Base-by-base conservation (phyloP, 2,113 vertebrate species). In the Petrocephalus zakoni region DNA sequence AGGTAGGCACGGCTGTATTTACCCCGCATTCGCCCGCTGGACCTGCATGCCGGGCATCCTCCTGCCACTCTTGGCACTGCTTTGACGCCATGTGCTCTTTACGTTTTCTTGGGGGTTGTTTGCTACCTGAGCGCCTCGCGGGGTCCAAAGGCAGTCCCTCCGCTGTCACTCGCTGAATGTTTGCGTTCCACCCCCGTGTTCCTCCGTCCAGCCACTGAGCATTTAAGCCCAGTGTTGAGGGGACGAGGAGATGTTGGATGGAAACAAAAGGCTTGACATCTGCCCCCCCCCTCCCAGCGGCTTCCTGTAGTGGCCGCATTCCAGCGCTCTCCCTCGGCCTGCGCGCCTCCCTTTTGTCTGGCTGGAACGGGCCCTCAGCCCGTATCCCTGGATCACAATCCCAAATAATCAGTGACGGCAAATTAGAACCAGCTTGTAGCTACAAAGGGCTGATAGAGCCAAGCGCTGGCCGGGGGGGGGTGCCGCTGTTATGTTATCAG, bases 241-340 rank as follows among this genome's bases (percentile, higher is more conserved):
- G 17, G 25, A 56, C 46, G 55, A 82, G 85, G 86, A 84, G 81
- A 61, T 81, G 75, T 42, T 49, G 2, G 0, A 46, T 1, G 37
- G 34, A 72, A 93, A 94, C 92, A 92, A 93, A 93, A 92, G 91
- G 88, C 55, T 78, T 90, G 91, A 93, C 91, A 93, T 92, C 89
- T 94, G 90, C 2, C 37, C 85, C 34, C 9, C 21, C 29, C 56
- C 56, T 9, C 56, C 87, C 81, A 25, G 55, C 78, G 11, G 17
- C 19, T 81, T 86, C 64, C 89, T 87, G 89, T 87, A 90, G 90
- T 89, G 88, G 91, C 85, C 90, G 86, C 93, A 94, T 94, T 94
- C 93, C 93, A 87, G 90, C 91, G 90, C 90, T 91, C 90, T 86
- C 49, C 53, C 58, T 46, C 22, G 56, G 47, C 75, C 55, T 87